phyloP scores from a whole-genome alignment of 2,888 invertebrate genomes.

The Dilophus febrilis region DNA sequence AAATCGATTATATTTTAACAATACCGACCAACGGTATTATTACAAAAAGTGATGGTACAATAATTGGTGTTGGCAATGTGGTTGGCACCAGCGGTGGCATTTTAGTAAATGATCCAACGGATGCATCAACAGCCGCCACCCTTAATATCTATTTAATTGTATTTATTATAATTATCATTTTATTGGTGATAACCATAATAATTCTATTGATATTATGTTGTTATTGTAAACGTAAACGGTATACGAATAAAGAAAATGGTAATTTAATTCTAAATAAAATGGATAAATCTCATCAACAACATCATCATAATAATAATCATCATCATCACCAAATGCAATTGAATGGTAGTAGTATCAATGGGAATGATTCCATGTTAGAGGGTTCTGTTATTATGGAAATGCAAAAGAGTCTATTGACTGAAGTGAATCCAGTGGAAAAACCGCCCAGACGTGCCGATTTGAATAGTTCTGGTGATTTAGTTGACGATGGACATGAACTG shows the following conservation, averaged over 20 bases:
- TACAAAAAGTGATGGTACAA: slow-evolving; percentile 25
- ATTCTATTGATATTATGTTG: slow-evolving; percentile 33
- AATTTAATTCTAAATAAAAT: slow-evolving; percentile 22
- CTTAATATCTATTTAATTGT: slow-evolving; percentile 16
- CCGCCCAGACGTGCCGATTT: slow-evolving; percentile 62
- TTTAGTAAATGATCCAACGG: slow-evolving; percentile 24
- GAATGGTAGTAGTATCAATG: neutral
- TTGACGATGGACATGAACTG: slow-evolving; percentile 65
- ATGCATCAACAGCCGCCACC: slow-evolving; percentile 21
- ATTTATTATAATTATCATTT: slow-evolving; percentile 36
- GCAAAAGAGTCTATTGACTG: slow-evolving; percentile 68
- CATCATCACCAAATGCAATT: slow-evolving; percentile 23
- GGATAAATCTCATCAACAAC: slow-evolving; percentile 34
- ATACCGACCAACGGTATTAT: slow-evolving; percentile 27
- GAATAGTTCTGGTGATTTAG: slow-evolving; percentile 51
- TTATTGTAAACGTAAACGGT: slow-evolving; percentile 35
- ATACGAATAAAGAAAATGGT: slow-evolving; percentile 33
- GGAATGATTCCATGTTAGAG: slow-evolving; percentile 48
- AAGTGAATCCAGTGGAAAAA: slow-evolving; percentile 71
- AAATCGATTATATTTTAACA: slow-evolving; percentile 52
- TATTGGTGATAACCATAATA: slow-evolving; percentile 37
- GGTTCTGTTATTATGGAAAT: slow-evolving; percentile 63
- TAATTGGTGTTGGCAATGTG: slow-evolving; percentile 24
- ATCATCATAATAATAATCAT: too few relatives aligned
- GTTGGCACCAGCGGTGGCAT: slow-evolving; percentile 28